Evolutionary conservation across 2,113 vertebrate genomes (phyloP).

Genomic region (Rhinolophus ferrumequinum): DNA sequence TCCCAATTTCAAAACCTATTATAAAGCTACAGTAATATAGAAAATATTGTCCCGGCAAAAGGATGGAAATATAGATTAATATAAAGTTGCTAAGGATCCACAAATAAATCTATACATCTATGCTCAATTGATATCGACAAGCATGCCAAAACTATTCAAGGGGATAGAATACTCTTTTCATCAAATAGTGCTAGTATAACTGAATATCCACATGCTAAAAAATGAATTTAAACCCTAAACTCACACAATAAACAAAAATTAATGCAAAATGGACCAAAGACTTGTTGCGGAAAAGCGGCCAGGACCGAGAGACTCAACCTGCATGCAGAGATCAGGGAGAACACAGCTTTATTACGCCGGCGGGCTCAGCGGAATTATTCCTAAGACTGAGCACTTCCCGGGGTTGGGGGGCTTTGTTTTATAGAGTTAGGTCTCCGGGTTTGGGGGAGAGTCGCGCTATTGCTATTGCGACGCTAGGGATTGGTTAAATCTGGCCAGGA

Average conservation of each 20-base stretch:
- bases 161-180: not conserved
- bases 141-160: not conserved
- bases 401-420: too few species aligned
- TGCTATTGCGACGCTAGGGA: too few species aligned
- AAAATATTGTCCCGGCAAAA: not conserved
- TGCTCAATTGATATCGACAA: not conserved
- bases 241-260: not conserved
- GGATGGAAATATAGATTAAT: not conserved
- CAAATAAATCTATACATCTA: not conserved
- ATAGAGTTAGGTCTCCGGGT: too few species aligned
- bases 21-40: not conserved
- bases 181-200: not conserved
- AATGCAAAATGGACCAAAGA: not conserved
- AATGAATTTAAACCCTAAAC: not conserved
- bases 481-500: too few species aligned
- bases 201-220: not conserved
- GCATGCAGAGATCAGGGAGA: too few species aligned
- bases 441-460: too few species aligned
- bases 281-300: too few species aligned
- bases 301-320: too few species aligned
- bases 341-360: too few species aligned
- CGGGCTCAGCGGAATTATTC: too few species aligned
- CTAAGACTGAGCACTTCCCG: too few species aligned
- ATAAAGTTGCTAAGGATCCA: not conserved
- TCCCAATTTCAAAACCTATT: not conserved